Conservation (phyloP, 2,113 vertebrate genomes). For the Pangasianodon gigas region DNA sequence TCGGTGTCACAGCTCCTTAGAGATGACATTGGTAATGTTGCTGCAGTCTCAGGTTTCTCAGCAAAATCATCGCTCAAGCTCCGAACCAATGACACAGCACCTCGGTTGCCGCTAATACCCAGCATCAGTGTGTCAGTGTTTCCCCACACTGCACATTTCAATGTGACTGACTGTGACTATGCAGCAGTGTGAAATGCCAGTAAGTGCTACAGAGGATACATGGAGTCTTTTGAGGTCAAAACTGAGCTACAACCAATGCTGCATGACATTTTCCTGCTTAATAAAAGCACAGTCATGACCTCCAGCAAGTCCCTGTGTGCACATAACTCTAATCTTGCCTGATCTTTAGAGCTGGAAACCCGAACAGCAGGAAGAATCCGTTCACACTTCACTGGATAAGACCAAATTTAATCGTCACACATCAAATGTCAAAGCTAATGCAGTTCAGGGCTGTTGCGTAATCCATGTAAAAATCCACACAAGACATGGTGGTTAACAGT, state of each 20-base stretch:
- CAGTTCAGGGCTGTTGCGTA: neutral
- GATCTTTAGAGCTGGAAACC: neutral
- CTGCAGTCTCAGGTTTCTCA: slow-evolving; percentile 32
- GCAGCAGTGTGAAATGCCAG: slow-evolving; percentile 50
- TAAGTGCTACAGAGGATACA: slow-evolving; percentile 11
- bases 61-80: slow-evolving; percentile 36
- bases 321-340: slow-evolving; percentile 17
- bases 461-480: neutral
- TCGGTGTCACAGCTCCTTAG: slow-evolving; percentile 19
- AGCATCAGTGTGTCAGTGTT: slow-evolving; percentile 34
- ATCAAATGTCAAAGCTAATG: slow-evolving; percentile 32
- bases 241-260: slow-evolving; percentile 8
- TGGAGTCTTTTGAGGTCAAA: slow-evolving; percentile 38
- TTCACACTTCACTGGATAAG: slow-evolving; percentile 19
- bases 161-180: slow-evolving; percentile 48
- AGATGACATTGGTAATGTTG: slow-evolving; percentile 27
- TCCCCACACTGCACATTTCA: slow-evolving; percentile 26
- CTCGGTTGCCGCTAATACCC: slow-evolving; percentile 22
- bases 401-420: slow-evolving; percentile 3
- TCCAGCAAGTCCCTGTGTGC: neutral
- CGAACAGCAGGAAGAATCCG: slow-evolving; percentile 1
- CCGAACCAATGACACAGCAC: slow-evolving; percentile 37
- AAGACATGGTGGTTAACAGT: neutral
- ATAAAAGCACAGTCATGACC: slow-evolving; percentile 32
- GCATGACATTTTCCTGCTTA: slow-evolving; percentile 41